A percentile compares a stretch with the other conserved stretches of the same genome.
phyloP scores from a whole-genome alignment of 1,140 invertebrate species.

The Micrasema longulum region DNA sequence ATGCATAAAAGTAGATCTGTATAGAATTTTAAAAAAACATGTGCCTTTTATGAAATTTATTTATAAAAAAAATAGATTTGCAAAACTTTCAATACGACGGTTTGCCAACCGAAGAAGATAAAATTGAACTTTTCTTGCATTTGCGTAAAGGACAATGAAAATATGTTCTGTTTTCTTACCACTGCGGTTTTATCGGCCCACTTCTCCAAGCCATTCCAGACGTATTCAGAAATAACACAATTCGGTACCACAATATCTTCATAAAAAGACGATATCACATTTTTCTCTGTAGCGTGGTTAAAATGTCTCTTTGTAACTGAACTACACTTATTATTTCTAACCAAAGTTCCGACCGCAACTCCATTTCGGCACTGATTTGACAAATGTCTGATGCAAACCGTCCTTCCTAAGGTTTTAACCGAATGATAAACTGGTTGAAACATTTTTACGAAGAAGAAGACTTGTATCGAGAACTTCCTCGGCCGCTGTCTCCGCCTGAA shows the following conservation, averaged over 20 bases:
- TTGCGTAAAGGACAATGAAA: too few relatives aligned
- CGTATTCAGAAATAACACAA: constrained; percentile 71
- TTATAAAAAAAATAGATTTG: too few relatives aligned
- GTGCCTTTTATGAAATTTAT: too few relatives aligned
- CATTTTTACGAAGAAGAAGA: constrained; percentile 16
- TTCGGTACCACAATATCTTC: constrained; percentile 68
- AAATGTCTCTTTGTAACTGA: constrained; percentile 38
- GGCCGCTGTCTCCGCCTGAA: too few relatives aligned
- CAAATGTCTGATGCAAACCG: constrained; percentile 24
- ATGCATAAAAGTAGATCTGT: too few relatives aligned
- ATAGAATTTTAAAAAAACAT: too few relatives aligned
- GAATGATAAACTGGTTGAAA: constrained; percentile 35
- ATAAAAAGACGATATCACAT: constrained; percentile 62
- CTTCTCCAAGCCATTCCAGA: constrained; percentile 73
- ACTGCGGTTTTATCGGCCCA: constrained; percentile 71
- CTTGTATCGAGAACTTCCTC: too few relatives aligned
- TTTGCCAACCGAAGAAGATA: too few relatives aligned
- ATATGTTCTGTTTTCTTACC: constrained; percentile 64
- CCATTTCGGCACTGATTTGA: constrained; percentile 31
- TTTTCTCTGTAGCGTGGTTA: constrained; percentile 49
- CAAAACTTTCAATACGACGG: too few relatives aligned
- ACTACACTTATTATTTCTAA: constrained; percentile 19
- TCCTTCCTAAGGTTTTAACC: constrained; percentile 18
- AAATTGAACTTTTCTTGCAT: too few relatives aligned
- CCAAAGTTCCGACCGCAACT: constrained; percentile 3